A percentile compares a stretch with the other conserved stretches of the same genome.
phyloP scores from a whole-genome alignment of 2,113 vertebrate genomes.

The Bubalus kerabau region DNA sequence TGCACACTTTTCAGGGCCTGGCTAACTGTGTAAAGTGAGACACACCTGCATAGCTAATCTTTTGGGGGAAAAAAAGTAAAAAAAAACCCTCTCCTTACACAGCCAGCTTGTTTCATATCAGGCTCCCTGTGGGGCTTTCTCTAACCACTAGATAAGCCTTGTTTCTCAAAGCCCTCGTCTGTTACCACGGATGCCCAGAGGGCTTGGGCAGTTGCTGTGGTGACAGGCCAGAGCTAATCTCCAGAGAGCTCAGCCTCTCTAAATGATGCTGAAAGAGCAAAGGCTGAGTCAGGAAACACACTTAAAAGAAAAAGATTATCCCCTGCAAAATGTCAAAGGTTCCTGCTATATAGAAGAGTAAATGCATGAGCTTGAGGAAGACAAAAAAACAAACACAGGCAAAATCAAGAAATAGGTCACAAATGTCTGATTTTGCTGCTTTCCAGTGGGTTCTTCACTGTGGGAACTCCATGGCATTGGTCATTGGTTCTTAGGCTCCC shows the following conservation, averaged over 20 bases:
- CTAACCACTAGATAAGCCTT: conserved; percentile 10
- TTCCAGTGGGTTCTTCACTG: background rate
- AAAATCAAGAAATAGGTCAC: background rate
- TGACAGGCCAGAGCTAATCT: conserved; percentile 60
- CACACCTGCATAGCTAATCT: conserved; percentile 7
- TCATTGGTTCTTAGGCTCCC: background rate
- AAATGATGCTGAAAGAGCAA: conserved; percentile 54
- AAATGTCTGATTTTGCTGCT: background rate
- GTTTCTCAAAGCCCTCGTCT: conserved; percentile 5
- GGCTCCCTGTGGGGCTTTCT: background rate
- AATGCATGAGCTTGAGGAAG: background rate
- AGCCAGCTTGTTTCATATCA: conserved; percentile 34
- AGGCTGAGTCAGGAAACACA: conserved; percentile 62
- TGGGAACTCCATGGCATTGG: background rate
- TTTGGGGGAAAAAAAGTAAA: background rate
- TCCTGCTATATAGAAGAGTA: conserved; percentile 12
- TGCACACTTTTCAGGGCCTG: background rate
- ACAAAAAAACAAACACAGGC: background rate
- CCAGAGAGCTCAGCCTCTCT: conserved; percentile 41
- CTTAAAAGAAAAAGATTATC: conserved; percentile 53
- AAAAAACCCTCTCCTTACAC: background rate
- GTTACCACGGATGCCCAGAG: conserved; percentile 49
- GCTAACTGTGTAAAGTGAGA: background rate
- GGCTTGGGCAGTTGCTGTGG: conserved; percentile 66
- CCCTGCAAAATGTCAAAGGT: conserved; percentile 56